Base-by-base conservation (phyloP, 2,113 vertebrate genomes). In the Channa maculata region DNA sequence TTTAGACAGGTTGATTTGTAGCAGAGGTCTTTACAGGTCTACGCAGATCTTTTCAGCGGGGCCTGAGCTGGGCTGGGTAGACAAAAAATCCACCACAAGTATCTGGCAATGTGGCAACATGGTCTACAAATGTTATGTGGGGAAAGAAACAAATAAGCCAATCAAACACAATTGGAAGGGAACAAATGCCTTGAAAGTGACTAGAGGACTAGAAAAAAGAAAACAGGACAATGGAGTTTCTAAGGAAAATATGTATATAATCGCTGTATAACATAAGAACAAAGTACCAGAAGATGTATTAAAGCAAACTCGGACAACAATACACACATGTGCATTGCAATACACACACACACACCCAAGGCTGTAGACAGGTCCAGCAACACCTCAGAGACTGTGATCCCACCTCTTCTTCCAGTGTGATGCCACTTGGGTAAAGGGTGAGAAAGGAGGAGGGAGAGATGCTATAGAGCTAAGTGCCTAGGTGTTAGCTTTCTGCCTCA, bases 401-500 rank as follows among this genome's bases (percentile, higher is more conserved):
- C 83, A 77, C 72, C 67, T 85, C 57, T 48, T 59, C 67, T 2
- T 67, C 63, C 52, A 64, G 77, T 76, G 82, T 43, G 33, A 73
- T 55, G 71, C 74, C 64, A 79, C 64, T 38, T 69, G 76, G 67
- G 82, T 83, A 79, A 86, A 77, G 82, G 71, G 88, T 75, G 81
- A 83, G 77, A 80, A 77, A 65, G 79, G 36, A 85, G 81, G 62
- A 60, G 84, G 68, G 71, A 50, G 83, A 45, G 50, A 80, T 85
- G 91, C 71, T 84, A 93, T 90, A 41, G 91, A 93, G 84, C 91
- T 92, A 93, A 92, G 88, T 89, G 90, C 80, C 83, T 89, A 85
- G 85, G 89, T 91, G 90, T 91, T 84, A 88, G 63, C 75, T 86
- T 65, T 75, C 39, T 53, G 86, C 90, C 88, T 41, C 52, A 82